Conservation (phyloP, 1,140 invertebrate species). For the Pomacea maculata region DNA sequence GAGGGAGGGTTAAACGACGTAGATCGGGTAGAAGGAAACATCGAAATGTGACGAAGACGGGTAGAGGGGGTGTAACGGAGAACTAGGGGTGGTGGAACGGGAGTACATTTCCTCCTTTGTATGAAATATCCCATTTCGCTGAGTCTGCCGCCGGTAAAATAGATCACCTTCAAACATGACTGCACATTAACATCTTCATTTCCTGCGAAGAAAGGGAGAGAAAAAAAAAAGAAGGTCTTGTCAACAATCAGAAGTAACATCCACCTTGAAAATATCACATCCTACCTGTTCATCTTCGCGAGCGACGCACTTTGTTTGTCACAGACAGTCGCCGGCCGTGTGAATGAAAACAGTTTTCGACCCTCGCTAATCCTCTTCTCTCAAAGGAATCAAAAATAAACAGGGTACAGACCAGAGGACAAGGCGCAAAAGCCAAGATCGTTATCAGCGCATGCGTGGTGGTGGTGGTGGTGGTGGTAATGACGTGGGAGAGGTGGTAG, state of each 20-base stretch:
- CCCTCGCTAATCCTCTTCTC: too few relatives aligned
- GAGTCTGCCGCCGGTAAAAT: neutral
- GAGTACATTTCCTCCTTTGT: neutral
- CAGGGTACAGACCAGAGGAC: too few relatives aligned
- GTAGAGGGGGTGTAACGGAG: neutral
- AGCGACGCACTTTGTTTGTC: too few relatives aligned
- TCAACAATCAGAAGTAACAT: neutral
- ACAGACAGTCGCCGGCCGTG: too few relatives aligned
- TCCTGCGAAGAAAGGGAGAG: neutral
- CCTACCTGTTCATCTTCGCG: too few relatives aligned
- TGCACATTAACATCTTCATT: neutral
- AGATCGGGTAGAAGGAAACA: neutral
- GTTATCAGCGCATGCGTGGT: too few relatives aligned
- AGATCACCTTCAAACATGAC: neutral
- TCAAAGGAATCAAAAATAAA: too few relatives aligned
- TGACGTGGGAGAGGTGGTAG: too few relatives aligned
- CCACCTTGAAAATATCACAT: neutral
- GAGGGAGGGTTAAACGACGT: neutral
- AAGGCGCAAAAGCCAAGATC: too few relatives aligned
- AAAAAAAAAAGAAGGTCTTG: neutral
- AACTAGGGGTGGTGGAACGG: neutral
- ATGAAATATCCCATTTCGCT: neutral
- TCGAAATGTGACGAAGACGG: neutral
- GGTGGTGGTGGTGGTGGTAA: too few relatives aligned
- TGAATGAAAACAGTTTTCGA: too few relatives aligned